Percentiles rank a stretch among this genome's conserved stretches.
Evolutionary conservation across 2,888 invertebrate species (phyloP).

Genomic region (Microdon myrmicae): DNA sequence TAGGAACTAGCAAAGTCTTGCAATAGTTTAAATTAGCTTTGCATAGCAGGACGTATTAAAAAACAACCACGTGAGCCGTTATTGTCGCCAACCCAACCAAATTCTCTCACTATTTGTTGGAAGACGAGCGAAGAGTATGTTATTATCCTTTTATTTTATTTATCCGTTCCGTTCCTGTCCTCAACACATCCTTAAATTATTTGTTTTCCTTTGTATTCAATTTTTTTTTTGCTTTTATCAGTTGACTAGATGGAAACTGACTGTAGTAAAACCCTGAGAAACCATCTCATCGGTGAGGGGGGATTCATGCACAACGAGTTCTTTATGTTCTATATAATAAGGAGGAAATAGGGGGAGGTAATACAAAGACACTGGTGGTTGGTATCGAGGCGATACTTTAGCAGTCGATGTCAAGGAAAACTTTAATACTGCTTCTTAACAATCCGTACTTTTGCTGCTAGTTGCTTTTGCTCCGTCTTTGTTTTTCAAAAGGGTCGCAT

Average conservation of each 20-base stretch:
- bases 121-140: conserved; percentile 30
- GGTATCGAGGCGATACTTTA: conserved; percentile 5
- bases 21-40: too few relatives aligned
- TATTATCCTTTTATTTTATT: conserved; percentile 45
- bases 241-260: conserved; percentile 30
- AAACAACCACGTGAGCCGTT: too few relatives aligned
- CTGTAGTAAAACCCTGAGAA: conserved; percentile 23
- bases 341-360: conserved; percentile 2
- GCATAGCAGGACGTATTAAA: too few relatives aligned
- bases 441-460: too few relatives aligned
- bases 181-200: conserved; percentile 30
- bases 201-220: conserved; percentile 19
- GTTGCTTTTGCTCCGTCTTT: conserved; percentile 28
- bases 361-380: conserved; percentile 13
- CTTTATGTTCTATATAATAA: conserved; percentile 36
- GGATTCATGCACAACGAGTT: conserved; percentile 46
- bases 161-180: conserved; percentile 30
- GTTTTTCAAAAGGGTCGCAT: conserved; percentile 31
- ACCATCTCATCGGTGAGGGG: conserved; percentile 37
- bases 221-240: conserved; percentile 24
- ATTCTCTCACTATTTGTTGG: too few relatives aligned
- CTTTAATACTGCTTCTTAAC: conserved; percentile 44
- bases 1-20: too few relatives aligned
- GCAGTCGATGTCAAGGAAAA: conserved; percentile 18
- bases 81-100: too few relatives aligned